Conservation (phyloP, 2,888 invertebrate genomes). For the Ophonus ardosiacus region DNA sequence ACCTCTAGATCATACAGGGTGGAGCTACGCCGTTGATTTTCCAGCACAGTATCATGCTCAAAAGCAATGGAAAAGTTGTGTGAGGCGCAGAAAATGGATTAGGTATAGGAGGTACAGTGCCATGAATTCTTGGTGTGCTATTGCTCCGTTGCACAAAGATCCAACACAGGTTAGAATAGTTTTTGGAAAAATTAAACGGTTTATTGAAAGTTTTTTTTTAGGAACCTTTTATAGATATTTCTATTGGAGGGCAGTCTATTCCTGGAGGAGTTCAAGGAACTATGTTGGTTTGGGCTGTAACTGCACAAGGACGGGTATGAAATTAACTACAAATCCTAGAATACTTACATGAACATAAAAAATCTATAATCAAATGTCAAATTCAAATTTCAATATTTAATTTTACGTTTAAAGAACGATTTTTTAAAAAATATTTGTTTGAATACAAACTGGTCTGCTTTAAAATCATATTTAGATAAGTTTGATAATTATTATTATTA, state of each 20-base stretch:
- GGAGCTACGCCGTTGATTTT: slow-evolving; percentile 96
- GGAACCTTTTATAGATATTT: slow-evolving; percentile 95
- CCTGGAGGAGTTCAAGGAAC: slow-evolving; percentile 87
- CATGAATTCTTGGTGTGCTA: slow-evolving; percentile 94
- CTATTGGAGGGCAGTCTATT: slow-evolving; percentile 90
- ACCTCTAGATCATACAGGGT: slow-evolving; percentile 92
- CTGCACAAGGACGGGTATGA: slow-evolving; percentile 89
- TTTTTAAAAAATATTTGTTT: too few species aligned
- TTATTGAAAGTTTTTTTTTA: slow-evolving; percentile 73
- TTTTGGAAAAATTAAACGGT: not conserved
- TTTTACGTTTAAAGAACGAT: too few species aligned
- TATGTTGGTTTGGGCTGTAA: slow-evolving; percentile 94
- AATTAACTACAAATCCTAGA: not conserved
- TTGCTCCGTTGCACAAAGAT: slow-evolving; percentile 92
- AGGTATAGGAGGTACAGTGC: slow-evolving; percentile 92
- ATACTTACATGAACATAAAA: too few species aligned
- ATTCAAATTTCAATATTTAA: too few species aligned
- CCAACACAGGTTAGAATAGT: slow-evolving; percentile 81
- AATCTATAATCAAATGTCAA: too few species aligned
- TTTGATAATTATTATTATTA: too few species aligned
- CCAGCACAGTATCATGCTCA: slow-evolving; percentile 88
- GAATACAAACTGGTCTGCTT: too few species aligned
- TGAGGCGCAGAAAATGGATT: slow-evolving; percentile 93
- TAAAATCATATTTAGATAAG: too few species aligned
- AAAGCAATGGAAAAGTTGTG: slow-evolving; percentile 94